These are phyloP conservation scores for Neoscelio sp. DNA, from an alignment of 2,888 invertebrate species.

Conservation along the genomic window DNA sequence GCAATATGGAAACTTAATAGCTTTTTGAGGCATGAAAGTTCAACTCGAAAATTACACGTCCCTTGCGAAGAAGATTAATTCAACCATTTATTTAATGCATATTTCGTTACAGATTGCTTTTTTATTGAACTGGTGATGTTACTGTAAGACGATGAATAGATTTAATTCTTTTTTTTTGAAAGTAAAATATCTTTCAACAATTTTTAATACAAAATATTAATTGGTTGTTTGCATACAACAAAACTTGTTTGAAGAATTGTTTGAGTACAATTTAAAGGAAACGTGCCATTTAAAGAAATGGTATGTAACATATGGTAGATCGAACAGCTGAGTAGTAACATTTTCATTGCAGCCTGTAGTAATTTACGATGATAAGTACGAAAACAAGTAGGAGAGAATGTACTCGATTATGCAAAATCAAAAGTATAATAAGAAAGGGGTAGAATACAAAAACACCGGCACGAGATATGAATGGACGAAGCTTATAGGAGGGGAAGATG, in stretches of 20 bases:
- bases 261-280: no score
- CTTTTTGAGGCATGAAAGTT: not conserved
- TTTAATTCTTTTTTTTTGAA: no score
- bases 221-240: no score
- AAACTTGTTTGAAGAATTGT: no score
- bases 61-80: not conserved
- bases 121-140: not conserved
- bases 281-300: no score
- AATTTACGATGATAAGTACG: not conserved
- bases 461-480: no score
- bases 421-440: not conserved
- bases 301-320: not conserved
- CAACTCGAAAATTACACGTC: not conserved
- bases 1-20: constrained; percentile 3
- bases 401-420: no score
- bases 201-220: no score
- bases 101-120: not conserved
- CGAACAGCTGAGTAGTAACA: not conserved
- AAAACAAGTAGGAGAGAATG: no score
- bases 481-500: no score
- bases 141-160: no score
- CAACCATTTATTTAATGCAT: not conserved
- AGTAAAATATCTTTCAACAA: no score
- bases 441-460: not conserved
- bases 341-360: not conserved